phyloP scores from a whole-genome alignment of 2,797 vertebrate species.

The Petrocephalus sullivani region DNA sequence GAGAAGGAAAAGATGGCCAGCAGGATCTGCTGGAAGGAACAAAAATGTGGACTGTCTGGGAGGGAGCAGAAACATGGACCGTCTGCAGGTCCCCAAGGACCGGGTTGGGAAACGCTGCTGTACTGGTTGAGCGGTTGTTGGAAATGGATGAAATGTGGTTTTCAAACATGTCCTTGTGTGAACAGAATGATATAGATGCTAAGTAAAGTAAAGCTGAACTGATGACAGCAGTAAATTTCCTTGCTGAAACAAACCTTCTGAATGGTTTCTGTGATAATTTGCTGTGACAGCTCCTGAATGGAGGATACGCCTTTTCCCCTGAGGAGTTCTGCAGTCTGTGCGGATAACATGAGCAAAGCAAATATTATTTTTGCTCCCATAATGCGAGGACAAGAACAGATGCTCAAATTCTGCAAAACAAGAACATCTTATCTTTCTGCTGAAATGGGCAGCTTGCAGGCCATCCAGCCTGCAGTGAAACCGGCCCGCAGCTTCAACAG shows the following conservation, averaged over 20 bases:
- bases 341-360: not conserved
- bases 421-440: not conserved
- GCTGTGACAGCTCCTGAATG: not conserved
- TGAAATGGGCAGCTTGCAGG: not conserved
- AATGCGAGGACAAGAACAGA: not conserved
- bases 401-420: constrained; percentile 6
- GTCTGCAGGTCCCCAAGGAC: not conserved
- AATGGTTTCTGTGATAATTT: not conserved
- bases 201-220: not conserved
- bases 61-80: not conserved
- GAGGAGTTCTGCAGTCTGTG: not conserved
- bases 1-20: too few species aligned
- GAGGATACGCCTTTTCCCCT: not conserved
- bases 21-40: not conserved
- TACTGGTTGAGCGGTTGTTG: not conserved
- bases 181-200: not conserved
- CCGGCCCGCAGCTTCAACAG: not conserved
- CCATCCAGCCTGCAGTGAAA: not conserved
- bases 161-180: not conserved
- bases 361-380: not conserved
- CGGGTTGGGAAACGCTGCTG: not conserved
- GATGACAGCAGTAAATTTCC: not conserved
- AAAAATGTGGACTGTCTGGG: not conserved
- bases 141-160: not conserved
- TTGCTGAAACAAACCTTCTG: not conserved